Evolutionary conservation across 1,140 invertebrate species (phyloP), one percentile per base, ranked within the genome.

Genomic region (Penaeus indicus): DNA sequence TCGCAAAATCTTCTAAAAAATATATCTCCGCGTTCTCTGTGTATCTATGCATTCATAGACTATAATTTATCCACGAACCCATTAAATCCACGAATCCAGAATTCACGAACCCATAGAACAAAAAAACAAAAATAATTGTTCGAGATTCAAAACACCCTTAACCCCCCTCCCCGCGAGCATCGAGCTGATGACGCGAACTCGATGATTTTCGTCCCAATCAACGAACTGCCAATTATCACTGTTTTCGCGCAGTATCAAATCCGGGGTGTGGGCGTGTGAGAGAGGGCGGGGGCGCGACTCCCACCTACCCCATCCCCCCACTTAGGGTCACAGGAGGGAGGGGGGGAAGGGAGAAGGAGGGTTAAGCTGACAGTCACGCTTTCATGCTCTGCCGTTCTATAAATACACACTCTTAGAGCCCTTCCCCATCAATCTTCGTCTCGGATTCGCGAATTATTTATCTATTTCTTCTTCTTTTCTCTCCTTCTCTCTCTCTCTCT

Each of bases 401-500:
- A 54, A 54, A 54, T 54, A 54, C 54, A 54, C 54, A 16, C 54
- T 16, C 54, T 54, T 54, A 13, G 10, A 16, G 16, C 54, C 54
- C 54, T 13, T 54, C 5, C 54, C 54, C 77, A 47, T 78, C 75
- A 38, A 32, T 78, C 22, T 32, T 32, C 25, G 22, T 78, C n/a
- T 78, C 22, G 21, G 16, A 54, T 5, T 78, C 75, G 42, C 19
- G 54, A n/a, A 60, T 18, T 80, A n/a, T 80, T 18, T 80, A n/a
- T 54, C 19, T 80, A 22, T 80, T 60, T 80, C 42, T 80, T 13
- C 42, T 60, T n/a, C 21, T 16, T 27, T 21, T 19, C 38, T 78
- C 21, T 38, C 21, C 47, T 5, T 69, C 64, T 69, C 64, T 69
- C 64, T 69, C 64, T 69, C 64, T 69, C 64, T 77, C 72, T 77